Percentiles rank a stretch among this genome's conserved stretches.
Evolutionary conservation across 2,113 vertebrate species (phyloP).

Genomic region (Colinus virginianus): DNA sequence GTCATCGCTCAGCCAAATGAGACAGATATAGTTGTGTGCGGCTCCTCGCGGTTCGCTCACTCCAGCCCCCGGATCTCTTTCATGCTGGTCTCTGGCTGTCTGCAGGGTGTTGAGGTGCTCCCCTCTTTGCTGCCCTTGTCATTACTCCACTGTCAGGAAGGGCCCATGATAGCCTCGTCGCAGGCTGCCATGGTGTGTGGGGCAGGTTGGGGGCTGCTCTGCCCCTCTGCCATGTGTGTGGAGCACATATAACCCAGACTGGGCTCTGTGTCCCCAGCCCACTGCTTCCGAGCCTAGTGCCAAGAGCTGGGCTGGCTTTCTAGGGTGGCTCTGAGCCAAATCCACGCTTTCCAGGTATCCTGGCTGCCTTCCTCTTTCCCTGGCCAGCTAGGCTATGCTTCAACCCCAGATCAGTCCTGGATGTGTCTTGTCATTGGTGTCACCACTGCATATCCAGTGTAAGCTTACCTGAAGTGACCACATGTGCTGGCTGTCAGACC

Average conservation of each 20-base stretch:
- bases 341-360: slow-evolving; percentile 38
- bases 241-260: not conserved
- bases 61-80: not conserved
- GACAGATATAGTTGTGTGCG: slow-evolving; percentile 25
- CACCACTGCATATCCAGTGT: not conserved
- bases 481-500: not conserved
- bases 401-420: not conserved
- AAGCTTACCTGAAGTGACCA: fast-evolving
- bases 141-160: not conserved
- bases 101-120: not conserved
- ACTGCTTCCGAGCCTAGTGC: not conserved
- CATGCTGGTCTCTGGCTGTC: not conserved
- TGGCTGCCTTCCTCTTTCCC: not conserved
- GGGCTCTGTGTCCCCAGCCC: fast-evolving
- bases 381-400: not conserved
- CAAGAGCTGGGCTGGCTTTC: not conserved
- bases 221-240: not conserved
- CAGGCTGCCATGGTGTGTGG: not conserved
- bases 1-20: slow-evolving; percentile 51
- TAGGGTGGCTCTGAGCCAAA: not conserved
- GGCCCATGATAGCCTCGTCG: not conserved
- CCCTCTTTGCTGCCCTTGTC: not conserved
- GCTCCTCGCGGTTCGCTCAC: not conserved
- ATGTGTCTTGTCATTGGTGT: not conserved
- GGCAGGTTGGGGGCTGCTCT: not conserved